Percentiles rank a stretch among this genome's conserved stretches.
phyloP scores from a whole-genome alignment of 1,140 invertebrate genomes.

The Lasioglossum albipes region DNA sequence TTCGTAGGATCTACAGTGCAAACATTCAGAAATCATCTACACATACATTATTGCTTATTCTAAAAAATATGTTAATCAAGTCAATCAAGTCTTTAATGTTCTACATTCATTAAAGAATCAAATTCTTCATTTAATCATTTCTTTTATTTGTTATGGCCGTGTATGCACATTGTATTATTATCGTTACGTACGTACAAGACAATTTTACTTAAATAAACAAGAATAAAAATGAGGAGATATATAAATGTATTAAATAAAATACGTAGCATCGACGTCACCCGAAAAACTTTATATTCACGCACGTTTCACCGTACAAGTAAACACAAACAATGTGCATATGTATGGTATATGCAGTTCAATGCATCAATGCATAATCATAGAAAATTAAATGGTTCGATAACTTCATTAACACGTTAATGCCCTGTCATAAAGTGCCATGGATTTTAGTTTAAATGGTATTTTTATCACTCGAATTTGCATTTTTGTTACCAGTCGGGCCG shows the following conservation, averaged over 20 bases:
- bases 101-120: too few relatives aligned
- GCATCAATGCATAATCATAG: neutral
- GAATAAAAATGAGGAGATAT: too few relatives aligned
- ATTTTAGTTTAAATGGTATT: constrained; percentile 7
- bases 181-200: too few relatives aligned
- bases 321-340: neutral
- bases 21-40: too few relatives aligned
- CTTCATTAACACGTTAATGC: neutral
- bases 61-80: too few relatives aligned
- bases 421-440: neutral
- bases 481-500: neutral
- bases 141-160: too few relatives aligned
- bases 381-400: neutral
- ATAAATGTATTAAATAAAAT: neutral
- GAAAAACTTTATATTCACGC: neutral
- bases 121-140: too few relatives aligned
- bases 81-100: too few relatives aligned
- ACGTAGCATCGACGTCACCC: neutral
- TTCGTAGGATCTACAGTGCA: too few relatives aligned
- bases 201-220: too few relatives aligned
- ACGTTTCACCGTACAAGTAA: neutral
- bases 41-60: too few relatives aligned
- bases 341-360: neutral
- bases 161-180: too few relatives aligned
- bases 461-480: constrained; percentile 5